These are phyloP conservation scores for Lindbergichthys nudifrons DNA, from an alignment of 2,797 vertebrate species.

Conservation along the genomic window DNA sequence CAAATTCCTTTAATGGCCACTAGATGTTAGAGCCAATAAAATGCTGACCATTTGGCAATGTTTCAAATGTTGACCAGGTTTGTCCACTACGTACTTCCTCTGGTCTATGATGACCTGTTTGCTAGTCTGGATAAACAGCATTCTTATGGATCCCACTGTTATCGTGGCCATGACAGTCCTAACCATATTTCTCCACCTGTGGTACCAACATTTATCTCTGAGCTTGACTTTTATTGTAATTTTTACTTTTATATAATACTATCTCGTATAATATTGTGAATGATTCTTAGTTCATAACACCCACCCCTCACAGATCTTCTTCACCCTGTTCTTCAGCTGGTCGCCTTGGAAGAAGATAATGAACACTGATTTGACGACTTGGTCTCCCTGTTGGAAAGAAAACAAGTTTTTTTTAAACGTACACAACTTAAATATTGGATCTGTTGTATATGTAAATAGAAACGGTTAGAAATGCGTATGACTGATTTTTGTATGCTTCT, in stretches of 20 bases:
- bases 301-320: conserved; percentile 97
- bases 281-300: neutral
- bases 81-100: neutral
- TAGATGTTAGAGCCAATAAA: no score
- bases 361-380: conserved; percentile 96
- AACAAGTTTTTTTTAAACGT: neutral
- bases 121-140: neutral
- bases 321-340: conserved; percentile 95
- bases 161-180: neutral
- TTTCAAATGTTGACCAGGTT: neutral
- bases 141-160: neutral
- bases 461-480: neutral
- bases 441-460: neutral
- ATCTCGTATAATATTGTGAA: neutral
- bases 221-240: neutral
- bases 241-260: neutral
- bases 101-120: neutral
- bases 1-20: no score
- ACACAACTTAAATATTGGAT: neutral
- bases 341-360: conserved; percentile 98
- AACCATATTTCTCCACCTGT: neutral
- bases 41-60: no score
- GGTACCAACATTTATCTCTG: neutral
- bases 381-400: conserved; percentile 87
- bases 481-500: neutral